A percentile compares a stretch with the other conserved stretches of the same genome.
Conservation (phyloP, 2,888 invertebrate genomes). For the Cryptus armator region DNA sequence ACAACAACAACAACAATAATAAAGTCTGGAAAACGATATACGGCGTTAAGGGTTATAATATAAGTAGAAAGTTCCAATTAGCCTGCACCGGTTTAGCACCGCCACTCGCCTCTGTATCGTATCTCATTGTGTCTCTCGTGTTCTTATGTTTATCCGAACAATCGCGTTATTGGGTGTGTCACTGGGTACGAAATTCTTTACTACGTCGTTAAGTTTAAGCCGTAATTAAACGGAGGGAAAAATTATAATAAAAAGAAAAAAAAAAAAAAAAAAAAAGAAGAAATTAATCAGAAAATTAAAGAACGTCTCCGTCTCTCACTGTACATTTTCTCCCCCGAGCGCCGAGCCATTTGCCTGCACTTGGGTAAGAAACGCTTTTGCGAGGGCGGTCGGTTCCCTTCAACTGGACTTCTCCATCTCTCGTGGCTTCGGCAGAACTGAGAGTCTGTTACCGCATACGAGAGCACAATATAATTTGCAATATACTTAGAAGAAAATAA, state of each 20-base stretch:
- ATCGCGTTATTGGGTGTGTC: conserved; percentile 5
- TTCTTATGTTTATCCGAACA: neutral
- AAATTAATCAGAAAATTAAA: conserved; percentile 8
- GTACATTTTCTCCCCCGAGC: neutral
- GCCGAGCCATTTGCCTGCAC: neutral
- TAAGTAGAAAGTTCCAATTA: conserved; percentile 48
- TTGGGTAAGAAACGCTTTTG: conserved; percentile 48
- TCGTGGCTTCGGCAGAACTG: conserved; percentile 43
- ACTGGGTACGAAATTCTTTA: conserved; percentile 40
- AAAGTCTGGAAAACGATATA: conserved; percentile 65
- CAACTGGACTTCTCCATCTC: conserved; percentile 9
- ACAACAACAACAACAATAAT: conserved; percentile 68
- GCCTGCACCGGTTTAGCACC: conserved; percentile 65
- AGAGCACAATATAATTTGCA: neutral
- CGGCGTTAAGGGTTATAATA: conserved; percentile 51
- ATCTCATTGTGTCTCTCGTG: neutral
- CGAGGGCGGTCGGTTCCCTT: conserved; percentile 22
- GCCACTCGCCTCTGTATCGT: conserved; percentile 57
- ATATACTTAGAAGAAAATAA: conserved; percentile 53
- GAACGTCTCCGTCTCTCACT: conserved; percentile 48
- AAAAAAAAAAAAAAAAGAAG: neutral
- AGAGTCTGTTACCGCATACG: conserved; percentile 4
- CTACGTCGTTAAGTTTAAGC: neutral
- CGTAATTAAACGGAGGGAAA: neutral
- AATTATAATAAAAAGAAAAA: conserved; percentile 9